Evolutionary conservation across 2,113 vertebrate species (phyloP).

Genomic region (Nanorana parkeri): DNA sequence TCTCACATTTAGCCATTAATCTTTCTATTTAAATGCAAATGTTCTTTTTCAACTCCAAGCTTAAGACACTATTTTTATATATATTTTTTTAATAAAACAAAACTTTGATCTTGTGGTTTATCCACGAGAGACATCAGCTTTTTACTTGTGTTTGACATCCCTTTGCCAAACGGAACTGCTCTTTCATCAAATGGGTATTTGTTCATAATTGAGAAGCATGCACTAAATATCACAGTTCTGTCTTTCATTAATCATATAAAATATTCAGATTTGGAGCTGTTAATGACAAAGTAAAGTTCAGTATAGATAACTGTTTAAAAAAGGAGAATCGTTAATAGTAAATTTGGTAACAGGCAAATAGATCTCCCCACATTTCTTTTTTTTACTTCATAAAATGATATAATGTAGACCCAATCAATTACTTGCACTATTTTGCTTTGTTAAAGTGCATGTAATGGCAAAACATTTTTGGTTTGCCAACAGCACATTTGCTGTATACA

Average conservation of each 20-base stretch:
- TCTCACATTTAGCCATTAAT: conserved; percentile 75
- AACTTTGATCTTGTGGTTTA: conserved; percentile 71
- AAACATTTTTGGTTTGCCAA: no score
- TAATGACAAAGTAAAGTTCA: background rate
- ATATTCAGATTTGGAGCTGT: background rate
- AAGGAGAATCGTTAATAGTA: no score
- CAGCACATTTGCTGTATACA: no score
- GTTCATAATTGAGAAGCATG: conserved; percentile 53
- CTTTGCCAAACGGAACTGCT: conserved; percentile 58
- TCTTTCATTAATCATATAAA: conserved; percentile 34
- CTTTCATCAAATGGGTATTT: conserved; percentile 63
- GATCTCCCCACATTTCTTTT: no score
- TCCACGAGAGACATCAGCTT: conserved; percentile 60
- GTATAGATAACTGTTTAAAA: background rate
- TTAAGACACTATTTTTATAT: conserved; percentile 68
- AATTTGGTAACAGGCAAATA: no score
- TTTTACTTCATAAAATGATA: no score
- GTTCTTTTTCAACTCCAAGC: conserved; percentile 71
- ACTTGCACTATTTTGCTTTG: no score
- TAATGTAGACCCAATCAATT: no score
- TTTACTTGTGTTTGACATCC: conserved; percentile 61
- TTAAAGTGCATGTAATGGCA: no score
- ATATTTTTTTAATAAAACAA: conserved; percentile 72
- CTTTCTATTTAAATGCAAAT: conserved; percentile 83
- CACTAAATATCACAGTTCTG: conserved; percentile 57